Evolutionary conservation across 2,888 invertebrate genomes (phyloP), one percentile per base, ranked within the genome.

Genomic region (Pherbina coryleti): DNA sequence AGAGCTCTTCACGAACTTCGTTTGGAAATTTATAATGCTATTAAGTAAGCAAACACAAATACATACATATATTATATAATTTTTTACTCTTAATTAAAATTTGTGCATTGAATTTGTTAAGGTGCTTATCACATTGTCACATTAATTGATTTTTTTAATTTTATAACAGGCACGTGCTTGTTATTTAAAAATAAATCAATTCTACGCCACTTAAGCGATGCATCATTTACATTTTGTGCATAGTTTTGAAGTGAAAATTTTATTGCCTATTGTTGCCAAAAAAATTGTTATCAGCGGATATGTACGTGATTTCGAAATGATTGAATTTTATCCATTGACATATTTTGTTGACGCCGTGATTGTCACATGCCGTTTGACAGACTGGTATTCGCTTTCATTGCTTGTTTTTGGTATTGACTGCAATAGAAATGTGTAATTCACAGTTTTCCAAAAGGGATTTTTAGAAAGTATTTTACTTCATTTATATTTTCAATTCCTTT

Each of bases 301-400:
- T 55, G 53, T 44, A 75, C 75, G 75, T 75, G 75, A 67, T 75
- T 44, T 25, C 37, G 2, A 31, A 49, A 62, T 31, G 25, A 53
- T 53, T 66, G 17, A 62, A 31, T 60, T 53, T 19, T 25, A 25
- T 67, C 53, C 55, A 75, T 28, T 49, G 8, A 51, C 31, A 28
- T 17, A 64, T 19, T 8, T 5, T 71, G 8, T 57, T 19, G 8
- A 51, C 57, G n/a, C 22, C 28, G n/a, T 31, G 14, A 51, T 34
- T 64, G 28, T 28, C 66, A 14, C 53, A 57, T 34, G 44, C n/a
- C 22, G 25, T n/a, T 53, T 53, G 22, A 44, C 53, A 22, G 49
- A 64, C 17, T 64, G 74, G 22, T 28, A 53, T 75, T 74, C 51
- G 66, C 67, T 75, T 75, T 67, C 75, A 75, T 75, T 60, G 19